phyloP scores from a whole-genome alignment of 2,797 vertebrate species.

The Phalanger gymnotis region DNA sequence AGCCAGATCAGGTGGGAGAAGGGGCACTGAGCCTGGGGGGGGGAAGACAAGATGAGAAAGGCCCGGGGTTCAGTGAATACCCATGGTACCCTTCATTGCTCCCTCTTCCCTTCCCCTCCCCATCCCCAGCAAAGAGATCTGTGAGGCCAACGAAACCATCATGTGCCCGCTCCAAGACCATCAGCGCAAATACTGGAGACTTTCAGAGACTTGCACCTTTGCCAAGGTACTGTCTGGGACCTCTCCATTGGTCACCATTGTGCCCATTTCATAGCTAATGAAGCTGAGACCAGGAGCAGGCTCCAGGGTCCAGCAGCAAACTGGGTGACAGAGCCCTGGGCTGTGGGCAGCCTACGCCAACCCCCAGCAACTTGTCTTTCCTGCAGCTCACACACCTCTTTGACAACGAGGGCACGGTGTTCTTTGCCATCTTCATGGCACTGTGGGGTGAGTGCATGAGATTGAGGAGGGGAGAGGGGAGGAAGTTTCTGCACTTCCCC shows the following conservation, averaged over 20 bases:
- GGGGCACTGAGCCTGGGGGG: background rate
- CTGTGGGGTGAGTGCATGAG: constrained; percentile 93
- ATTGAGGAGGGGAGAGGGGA: background rate
- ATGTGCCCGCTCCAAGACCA: constrained; percentile 96
- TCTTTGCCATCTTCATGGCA: constrained; percentile 96
- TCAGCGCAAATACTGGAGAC: constrained; percentile 89
- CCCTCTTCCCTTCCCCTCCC: background rate
- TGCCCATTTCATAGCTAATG: background rate
- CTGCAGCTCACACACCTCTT: constrained; percentile 93
- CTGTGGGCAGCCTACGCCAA: background rate
- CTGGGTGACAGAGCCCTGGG: background rate
- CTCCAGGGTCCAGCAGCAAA: background rate
- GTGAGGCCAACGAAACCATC: constrained; percentile 84
- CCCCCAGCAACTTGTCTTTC: background rate
- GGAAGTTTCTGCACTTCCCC: background rate
- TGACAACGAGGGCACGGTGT: constrained; percentile 94
- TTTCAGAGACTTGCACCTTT: constrained; percentile 93
- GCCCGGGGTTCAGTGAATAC: accelerated
- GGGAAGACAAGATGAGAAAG: background rate
- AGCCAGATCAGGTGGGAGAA: constrained; percentile 92
- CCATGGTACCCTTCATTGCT: background rate
- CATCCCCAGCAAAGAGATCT: constrained; percentile 91
- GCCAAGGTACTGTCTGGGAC: constrained; percentile 88
- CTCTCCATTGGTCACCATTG: no score
- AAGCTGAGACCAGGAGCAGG: background rate